Percentiles rank a stretch among this genome's conserved stretches.
phyloP scores from a whole-genome alignment of 2,888 invertebrate genomes.

The Cacoxenus indagator region DNA sequence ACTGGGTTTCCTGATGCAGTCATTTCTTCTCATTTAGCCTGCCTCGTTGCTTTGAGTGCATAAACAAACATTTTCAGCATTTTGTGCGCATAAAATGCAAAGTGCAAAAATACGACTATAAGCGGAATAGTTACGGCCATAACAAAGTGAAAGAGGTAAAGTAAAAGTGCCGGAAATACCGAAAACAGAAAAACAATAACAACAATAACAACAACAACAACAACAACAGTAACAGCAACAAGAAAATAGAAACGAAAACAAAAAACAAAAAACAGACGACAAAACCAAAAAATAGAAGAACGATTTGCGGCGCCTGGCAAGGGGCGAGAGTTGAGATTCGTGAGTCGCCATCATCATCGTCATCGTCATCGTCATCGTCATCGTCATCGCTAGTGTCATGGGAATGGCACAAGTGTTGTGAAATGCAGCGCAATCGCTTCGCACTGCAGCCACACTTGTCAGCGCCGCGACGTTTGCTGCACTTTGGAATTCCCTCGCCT shows the following conservation, averaged over 20 bases:
- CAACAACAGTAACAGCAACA: neutral
- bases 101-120: neutral
- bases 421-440: neutral
- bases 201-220: neutral
- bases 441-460: neutral
- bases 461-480: neutral
- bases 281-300: neutral
- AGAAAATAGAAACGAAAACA: neutral
- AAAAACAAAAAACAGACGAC: too few relatives aligned
- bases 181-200: neutral
- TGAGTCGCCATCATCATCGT: neutral
- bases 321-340: neutral
- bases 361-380: neutral
- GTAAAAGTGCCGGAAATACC: neutral
- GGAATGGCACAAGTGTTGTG: neutral
- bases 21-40: too few relatives aligned
- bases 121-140: neutral
- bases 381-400: neutral
- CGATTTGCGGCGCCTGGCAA: too few relatives aligned
- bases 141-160: neutral
- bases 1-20: too few relatives aligned
- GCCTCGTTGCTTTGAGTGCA: neutral
- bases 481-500: neutral
- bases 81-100: conserved; percentile 6
- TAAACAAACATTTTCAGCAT: conserved; percentile 7